Conservation (phyloP, 1,140 invertebrate genomes). For the Coenobita brevimanus region DNA sequence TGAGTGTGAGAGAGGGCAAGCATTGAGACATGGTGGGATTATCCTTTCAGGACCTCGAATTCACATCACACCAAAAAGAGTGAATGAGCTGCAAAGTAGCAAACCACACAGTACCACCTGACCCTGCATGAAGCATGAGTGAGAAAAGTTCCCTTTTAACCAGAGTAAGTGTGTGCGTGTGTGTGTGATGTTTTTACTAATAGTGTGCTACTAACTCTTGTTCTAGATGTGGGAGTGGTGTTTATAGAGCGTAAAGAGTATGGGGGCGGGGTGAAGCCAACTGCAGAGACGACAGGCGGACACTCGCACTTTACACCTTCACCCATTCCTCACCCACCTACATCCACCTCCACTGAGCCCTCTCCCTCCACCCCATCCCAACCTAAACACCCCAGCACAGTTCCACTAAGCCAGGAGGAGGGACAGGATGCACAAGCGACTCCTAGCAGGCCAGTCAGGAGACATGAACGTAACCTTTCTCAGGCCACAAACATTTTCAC, state of each 20-base stretch:
- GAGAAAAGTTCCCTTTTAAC: slow-evolving; percentile 56
- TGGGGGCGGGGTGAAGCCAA: slow-evolving; percentile 67
- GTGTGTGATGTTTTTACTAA: slow-evolving; percentile 63
- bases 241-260: slow-evolving; percentile 68
- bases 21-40: slow-evolving; percentile 34
- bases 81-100: slow-evolving; percentile 38
- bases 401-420: slow-evolving; percentile 45
- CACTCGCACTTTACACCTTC: slow-evolving; percentile 61
- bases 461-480: slow-evolving; percentile 67
- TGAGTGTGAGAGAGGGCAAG: slow-evolving; percentile 15
- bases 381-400: slow-evolving; percentile 54
- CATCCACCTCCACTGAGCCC: slow-evolving; percentile 23
- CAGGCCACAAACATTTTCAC: slow-evolving; percentile 68
- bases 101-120: slow-evolving; percentile 6
- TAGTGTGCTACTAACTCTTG: slow-evolving; percentile 69
- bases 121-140: slow-evolving; percentile 58
- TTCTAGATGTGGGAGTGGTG: slow-evolving; percentile 69
- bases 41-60: no score
- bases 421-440: slow-evolving; percentile 24
- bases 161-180: slow-evolving; percentile 35
- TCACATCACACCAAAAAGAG: background rate
- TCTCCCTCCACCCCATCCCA: slow-evolving; percentile 36
- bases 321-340: slow-evolving; percentile 45
- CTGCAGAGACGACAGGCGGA: slow-evolving; percentile 67
- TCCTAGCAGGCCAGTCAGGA: slow-evolving; percentile 54